A percentile compares a stretch with the other conserved stretches of the same genome.
Conservation (phyloP, 2,888 invertebrate species). For the Drosophila vallismaia region DNA sequence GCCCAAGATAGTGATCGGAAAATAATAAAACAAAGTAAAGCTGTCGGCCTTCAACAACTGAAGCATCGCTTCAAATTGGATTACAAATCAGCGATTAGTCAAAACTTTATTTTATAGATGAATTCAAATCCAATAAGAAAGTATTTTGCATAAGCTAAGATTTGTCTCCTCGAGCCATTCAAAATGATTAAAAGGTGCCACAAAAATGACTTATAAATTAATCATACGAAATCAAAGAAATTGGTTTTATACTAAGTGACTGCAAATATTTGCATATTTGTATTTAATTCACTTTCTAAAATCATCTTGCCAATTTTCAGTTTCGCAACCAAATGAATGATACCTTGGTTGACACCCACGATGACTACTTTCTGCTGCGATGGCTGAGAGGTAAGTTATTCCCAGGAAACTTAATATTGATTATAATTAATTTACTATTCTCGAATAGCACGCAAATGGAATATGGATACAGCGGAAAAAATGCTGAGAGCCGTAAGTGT, state of each 20-base stretch:
- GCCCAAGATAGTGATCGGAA: constrained; percentile 14
- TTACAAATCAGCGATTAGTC: constrained; percentile 3
- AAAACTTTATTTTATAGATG: background rate
- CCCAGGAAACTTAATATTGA: background rate
- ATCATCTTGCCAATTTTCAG: constrained; percentile 84
- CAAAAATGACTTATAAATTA: background rate
- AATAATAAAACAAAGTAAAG: background rate
- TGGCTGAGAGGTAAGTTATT: constrained; percentile 90
- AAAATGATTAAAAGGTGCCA: background rate
- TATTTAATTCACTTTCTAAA: background rate
- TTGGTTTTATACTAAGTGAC: background rate
- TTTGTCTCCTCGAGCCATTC: background rate
- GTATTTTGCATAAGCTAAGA: background rate
- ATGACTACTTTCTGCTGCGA: constrained; percentile 91
- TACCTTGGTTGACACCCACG: constrained; percentile 88
- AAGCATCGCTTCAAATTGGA: constrained; percentile 21
- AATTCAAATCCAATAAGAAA: background rate
- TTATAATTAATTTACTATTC: background rate
- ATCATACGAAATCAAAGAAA: background rate
- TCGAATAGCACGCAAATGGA: constrained; percentile 90
- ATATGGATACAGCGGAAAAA: constrained; percentile 93
- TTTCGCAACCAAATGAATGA: constrained; percentile 90
- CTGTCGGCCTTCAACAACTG: constrained; percentile 23
- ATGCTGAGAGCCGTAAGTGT: constrained; percentile 93
- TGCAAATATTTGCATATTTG: background rate